Base-by-base conservation (phyloP, 2,888 invertebrate genomes). In the Aromia moschata region DNA sequence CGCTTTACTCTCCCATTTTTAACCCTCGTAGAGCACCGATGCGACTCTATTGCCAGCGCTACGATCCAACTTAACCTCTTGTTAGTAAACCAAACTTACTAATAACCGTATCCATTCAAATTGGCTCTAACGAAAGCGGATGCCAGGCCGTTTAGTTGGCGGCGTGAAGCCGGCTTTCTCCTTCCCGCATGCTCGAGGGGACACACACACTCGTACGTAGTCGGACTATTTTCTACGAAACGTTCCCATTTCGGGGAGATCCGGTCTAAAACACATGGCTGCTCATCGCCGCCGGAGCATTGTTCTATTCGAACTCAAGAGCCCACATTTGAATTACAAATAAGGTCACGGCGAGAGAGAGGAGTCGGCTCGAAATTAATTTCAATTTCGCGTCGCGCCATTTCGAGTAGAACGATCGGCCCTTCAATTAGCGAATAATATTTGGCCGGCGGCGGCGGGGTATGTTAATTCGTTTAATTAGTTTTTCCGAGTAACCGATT, bases 261-360 rank as follows among this genome's bases (percentile, higher is more conserved):
- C 56, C 64, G 65, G 59, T 59, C 59, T 57, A 56, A 55, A 65
- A 65, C 65, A 65, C 62, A 58, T 59, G 54, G 58, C 57, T 57
- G 60, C 56, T 62, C 65, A 58, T 64, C 56, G 58, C 49, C 43
- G 53, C 61, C n/a, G 46, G 61, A 58, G 53, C 53, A 58, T 53
- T 37, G 53, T 67, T 65, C 67, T 60, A 62, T 62, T 62, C 52
- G 64, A 61, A 59, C 57, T 61, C 56, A 63, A 65, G 52, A 65
- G 63, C 62, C 62, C 66, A 62, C 68, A 77, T 77, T 77, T 75
- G 77, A 75, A 77, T 74, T 75, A 72, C 77, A 76, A 77, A 77
- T 77, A 68, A 72, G 75, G 71, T 71, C 68, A 68, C n/a, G n/a
- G n/a, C n/a, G n/a, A n/a, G n/a, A n/a, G n/a, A n/a, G 62, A 68